Percentiles rank a stretch among this genome's conserved stretches.
phyloP scores from a whole-genome alignment of 1,140 invertebrate genomes.

The Bombus soroeensis region DNA sequence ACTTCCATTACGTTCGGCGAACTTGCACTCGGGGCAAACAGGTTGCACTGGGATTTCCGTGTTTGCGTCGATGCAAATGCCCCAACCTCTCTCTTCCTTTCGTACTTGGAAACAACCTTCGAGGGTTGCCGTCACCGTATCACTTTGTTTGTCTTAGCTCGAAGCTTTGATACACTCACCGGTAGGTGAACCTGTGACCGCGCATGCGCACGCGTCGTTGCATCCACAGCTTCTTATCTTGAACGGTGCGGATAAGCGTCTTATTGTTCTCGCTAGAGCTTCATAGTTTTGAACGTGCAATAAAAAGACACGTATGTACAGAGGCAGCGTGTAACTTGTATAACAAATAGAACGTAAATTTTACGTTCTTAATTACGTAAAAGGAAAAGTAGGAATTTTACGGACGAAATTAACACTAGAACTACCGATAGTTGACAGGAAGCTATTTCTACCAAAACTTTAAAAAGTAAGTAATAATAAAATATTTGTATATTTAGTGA shows the following conservation, averaged over 20 bases:
- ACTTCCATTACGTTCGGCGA: conserved; percentile 34
- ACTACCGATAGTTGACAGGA: too few relatives aligned
- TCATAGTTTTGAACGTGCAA: not conserved
- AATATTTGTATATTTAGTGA: too few relatives aligned
- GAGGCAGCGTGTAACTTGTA: not conserved
- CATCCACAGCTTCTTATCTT: conserved; percentile 31
- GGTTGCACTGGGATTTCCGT: conserved; percentile 48
- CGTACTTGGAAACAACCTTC: conserved; percentile 39
- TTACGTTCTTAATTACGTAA: not conserved
- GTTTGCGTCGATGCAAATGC: conserved; percentile 49
- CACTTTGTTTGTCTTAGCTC: conserved; percentile 44
- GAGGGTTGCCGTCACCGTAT: conserved; percentile 13
- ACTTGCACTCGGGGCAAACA: conserved; percentile 43
- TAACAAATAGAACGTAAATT: not conserved
- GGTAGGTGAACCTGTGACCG: not conserved
- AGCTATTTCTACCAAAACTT: too few relatives aligned
- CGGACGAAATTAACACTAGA: too few relatives aligned
- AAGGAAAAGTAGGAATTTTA: not conserved
- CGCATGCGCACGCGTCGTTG: not conserved
- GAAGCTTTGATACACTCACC: conserved; percentile 30
- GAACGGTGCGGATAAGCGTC: conserved; percentile 36
- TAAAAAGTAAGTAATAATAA: too few relatives aligned
- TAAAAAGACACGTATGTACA: not conserved
- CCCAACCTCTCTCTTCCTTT: conserved; percentile 15
- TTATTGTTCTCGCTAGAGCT: conserved; percentile 28